A percentile compares a stretch with the other conserved stretches of the same genome.
Evolutionary conservation across 2,888 invertebrate genomes (phyloP).

Genomic region (Drosophila paucipuncta): DNA sequence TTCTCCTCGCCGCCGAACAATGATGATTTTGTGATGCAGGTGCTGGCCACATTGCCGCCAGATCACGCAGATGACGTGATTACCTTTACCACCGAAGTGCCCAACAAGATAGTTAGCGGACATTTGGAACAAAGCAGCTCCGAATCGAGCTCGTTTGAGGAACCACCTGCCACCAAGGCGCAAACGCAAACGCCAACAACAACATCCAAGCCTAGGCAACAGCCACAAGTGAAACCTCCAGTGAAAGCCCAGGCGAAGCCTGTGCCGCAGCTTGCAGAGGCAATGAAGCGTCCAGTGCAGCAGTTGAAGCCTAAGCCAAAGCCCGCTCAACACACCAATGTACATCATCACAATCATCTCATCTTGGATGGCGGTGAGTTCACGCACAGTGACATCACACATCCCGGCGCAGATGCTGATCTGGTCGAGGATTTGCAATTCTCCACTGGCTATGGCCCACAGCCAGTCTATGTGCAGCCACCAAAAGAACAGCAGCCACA

Average conservation of each 20-base stretch:
- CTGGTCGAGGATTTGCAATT: constrained; percentile 87
- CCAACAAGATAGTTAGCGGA: constrained; percentile 79
- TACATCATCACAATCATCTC: constrained; percentile 77
- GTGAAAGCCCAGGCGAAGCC: constrained; percentile 27
- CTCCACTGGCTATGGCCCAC: constrained; percentile 86
- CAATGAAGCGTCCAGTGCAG: constrained; percentile 60
- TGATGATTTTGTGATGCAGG: constrained; percentile 83
- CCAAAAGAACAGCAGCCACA: constrained; percentile 83
- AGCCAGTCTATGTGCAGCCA: constrained; percentile 81
- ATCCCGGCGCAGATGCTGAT: constrained; percentile 88
- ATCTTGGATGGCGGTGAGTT: constrained; percentile 85
- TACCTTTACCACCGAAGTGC: constrained; percentile 82
- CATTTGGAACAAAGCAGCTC: constrained; percentile 75
- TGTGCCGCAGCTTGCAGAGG: constrained; percentile 58
- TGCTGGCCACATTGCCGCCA: constrained; percentile 77
- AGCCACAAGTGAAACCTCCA: constrained; percentile 23
- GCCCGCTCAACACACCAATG: constrained; percentile 44
- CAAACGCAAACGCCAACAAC: constrained; percentile 25
- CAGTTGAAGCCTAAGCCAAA: constrained; percentile 44
- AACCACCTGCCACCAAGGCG: constrained; percentile 55
- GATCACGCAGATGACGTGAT: constrained; percentile 59
- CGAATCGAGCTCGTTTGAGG: constrained; percentile 82
- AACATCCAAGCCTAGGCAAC: constrained; percentile 40
- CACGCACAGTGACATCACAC: constrained; percentile 87
- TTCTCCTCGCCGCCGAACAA: constrained; percentile 78